Conservation (phyloP, 37 sponge, comb jelly and placozoan species). For the Ephydatia muelleri region DNA sequence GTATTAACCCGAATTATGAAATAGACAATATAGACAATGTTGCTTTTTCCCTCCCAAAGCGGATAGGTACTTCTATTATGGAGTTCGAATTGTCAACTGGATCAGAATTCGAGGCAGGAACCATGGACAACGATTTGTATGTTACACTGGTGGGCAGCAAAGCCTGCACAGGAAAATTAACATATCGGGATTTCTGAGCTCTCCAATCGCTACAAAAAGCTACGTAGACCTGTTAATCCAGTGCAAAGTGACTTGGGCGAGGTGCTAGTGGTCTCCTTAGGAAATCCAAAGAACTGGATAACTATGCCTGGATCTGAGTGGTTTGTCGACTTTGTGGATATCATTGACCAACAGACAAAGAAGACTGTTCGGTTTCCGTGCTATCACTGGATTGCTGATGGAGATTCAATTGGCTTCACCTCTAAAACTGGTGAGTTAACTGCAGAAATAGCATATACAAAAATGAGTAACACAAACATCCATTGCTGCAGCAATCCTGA, state of each 20-base stretch:
- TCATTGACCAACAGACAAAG: not conserved
- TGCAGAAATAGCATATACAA: no score
- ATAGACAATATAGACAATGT: no score
- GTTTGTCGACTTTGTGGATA: conserved; percentile 29
- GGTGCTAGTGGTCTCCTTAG: conserved; percentile 27
- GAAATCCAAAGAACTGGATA: conserved; percentile 2
- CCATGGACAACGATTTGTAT: conserved; percentile 1
- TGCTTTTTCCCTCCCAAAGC: not conserved
- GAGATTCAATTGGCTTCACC: not conserved
- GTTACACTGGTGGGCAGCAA: conserved; percentile 30
- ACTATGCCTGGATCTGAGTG: not conserved
- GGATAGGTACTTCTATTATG: not conserved
- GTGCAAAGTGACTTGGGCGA: conserved; percentile 28
- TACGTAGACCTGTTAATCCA: conserved; percentile 38
- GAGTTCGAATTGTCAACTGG: conserved; percentile 38
- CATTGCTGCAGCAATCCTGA: conserved; percentile 11
- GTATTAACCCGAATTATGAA: no score
- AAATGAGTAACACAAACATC: no score
- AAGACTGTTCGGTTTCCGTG: conserved; percentile 20
- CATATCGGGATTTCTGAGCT: not conserved
- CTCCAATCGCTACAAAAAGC: not conserved
- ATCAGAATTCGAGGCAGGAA: conserved; percentile 4
- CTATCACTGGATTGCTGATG: conserved; percentile 50
- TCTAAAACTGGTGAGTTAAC: conserved; percentile 20
- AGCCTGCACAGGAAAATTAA: not conserved